A percentile compares a stretch with the other conserved stretches of the same genome.
These are phyloP conservation scores for Lepidocolaptes lacrymiger DNA, from an alignment of 2,797 vertebrate species.

Conservation along the genomic window DNA sequence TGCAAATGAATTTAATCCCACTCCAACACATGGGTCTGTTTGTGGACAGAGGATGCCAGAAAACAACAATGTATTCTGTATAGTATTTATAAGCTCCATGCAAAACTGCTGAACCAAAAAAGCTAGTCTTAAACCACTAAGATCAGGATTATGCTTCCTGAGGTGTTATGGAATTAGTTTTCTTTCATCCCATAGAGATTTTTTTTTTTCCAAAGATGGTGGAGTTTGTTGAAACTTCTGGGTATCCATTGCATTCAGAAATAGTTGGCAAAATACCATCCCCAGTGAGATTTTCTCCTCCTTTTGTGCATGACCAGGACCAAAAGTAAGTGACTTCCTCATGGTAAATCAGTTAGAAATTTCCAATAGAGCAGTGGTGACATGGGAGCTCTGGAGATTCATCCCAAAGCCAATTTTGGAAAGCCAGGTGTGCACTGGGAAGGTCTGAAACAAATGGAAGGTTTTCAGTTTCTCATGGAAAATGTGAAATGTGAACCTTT, in stretches of 20 bases:
- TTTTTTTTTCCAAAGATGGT: not conserved
- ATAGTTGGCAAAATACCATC: not conserved
- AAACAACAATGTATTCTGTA: constrained; percentile 14
- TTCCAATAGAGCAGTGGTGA: not conserved
- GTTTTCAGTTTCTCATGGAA: not conserved
- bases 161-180: not conserved
- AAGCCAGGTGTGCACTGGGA: not conserved
- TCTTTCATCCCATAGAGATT: not conserved
- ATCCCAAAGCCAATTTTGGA: not conserved
- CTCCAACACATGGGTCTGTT: constrained; percentile 1
- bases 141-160: not conserved
- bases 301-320: not conserved
- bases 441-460: not conserved
- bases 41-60: not conserved
- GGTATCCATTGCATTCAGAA: not conserved
- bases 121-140: not conserved
- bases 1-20: constrained; percentile 20
- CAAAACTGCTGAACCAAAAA: not conserved
- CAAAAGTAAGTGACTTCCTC: not conserved
- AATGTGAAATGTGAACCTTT: not conserved
- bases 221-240: not conserved
- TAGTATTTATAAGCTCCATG: not conserved
- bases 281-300: not conserved
- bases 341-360: not conserved
- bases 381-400: not conserved